phyloP scores from a whole-genome alignment of 2,113 vertebrate species.

The Syngnathus typhle region DNA sequence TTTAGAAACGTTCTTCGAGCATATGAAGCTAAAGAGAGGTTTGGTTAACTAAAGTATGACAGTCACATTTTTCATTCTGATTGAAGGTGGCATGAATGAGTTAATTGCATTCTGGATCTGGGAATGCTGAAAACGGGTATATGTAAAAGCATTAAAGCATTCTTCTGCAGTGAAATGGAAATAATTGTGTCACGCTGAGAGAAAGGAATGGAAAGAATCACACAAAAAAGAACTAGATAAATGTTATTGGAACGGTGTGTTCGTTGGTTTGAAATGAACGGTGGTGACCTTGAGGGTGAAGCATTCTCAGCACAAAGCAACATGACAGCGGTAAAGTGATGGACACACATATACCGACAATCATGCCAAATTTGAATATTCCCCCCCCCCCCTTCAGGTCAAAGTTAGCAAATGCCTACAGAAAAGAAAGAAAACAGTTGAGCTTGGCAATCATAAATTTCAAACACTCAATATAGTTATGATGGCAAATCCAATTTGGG shows the following conservation, averaged over 20 bases:
- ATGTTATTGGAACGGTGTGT: slow-evolving; percentile 3
- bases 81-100: slow-evolving; percentile 7
- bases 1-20: slow-evolving; percentile 18
- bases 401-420: not conserved
- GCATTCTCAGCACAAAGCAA: not conserved
- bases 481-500: no score
- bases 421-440: no score
- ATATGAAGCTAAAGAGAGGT: slow-evolving; percentile 5
- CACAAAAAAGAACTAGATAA: slow-evolving; percentile 39
- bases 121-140: slow-evolving; percentile 7
- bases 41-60: not conserved
- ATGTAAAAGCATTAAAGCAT: slow-evolving; percentile 17
- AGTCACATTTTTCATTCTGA: slow-evolving; percentile 9
- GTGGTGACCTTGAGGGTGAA: not conserved
- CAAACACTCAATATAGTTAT: no score
- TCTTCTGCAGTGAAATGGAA: slow-evolving; percentile 40
- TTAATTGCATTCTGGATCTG: slow-evolving; percentile 26
- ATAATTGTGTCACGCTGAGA: slow-evolving; percentile 52
- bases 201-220: slow-evolving; percentile 52
- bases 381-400: not conserved
- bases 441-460: no score
- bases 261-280: not conserved
- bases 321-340: not conserved
- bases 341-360: not conserved
- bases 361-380: not conserved